Conservation (phyloP, 2,113 vertebrate genomes). For the Rhegmatorhina hoffmannsi region DNA sequence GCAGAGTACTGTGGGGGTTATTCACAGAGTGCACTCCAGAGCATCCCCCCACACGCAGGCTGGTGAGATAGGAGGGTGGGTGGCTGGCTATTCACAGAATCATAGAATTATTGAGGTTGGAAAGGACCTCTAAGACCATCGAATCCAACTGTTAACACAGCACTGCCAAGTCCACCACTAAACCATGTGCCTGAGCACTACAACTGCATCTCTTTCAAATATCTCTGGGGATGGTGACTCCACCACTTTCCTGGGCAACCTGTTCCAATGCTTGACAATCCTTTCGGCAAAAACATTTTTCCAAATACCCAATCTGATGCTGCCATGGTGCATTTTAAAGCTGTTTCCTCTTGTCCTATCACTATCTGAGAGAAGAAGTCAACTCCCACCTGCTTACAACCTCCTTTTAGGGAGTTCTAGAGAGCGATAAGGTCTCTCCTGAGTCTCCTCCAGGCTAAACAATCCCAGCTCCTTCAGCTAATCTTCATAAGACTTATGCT, state of each 20-base stretch:
- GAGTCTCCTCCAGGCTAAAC: not conserved
- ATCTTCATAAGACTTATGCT: not conserved
- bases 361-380: not conserved
- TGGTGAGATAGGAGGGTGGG: not conserved
- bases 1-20: conserved; percentile 31
- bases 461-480: not conserved
- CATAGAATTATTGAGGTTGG: not conserved
- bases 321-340: not conserved
- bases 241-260: not conserved
- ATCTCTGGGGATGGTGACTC: not conserved
- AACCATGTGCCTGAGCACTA: not conserved
- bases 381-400: not conserved
- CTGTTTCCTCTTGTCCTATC: not conserved
- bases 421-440: not conserved
- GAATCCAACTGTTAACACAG: not conserved
- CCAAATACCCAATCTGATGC: not conserved
- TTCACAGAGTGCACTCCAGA: not conserved
- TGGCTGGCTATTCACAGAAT: not conserved
- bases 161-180: not conserved
- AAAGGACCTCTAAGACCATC: not conserved
- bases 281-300: not conserved
- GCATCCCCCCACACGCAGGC: not conserved
- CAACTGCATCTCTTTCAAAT: not conserved
- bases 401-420: not conserved
- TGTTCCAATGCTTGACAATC: not conserved